Conservation (phyloP, 2,113 vertebrate genomes). For the Todiramphus saurophagus region DNA sequence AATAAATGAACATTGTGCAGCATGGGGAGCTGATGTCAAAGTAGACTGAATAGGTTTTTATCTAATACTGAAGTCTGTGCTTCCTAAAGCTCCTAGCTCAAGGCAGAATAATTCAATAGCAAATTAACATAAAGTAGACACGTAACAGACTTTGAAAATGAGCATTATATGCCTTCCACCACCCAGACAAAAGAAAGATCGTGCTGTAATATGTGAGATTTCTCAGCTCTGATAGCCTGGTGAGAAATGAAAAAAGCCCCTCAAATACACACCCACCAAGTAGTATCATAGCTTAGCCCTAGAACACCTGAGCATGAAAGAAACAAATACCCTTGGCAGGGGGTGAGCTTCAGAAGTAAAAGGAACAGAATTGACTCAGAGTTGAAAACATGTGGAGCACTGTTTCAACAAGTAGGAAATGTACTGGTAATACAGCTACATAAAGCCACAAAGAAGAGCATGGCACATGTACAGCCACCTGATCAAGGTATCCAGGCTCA, state of each 20-base stretch:
- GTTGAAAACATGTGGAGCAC: not conserved
- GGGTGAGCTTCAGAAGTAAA: not conserved
- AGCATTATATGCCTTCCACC: not conserved
- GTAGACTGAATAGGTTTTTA: constrained; percentile 32
- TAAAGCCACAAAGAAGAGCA: not conserved
- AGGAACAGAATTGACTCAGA: not conserved
- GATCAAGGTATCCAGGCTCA: not conserved
- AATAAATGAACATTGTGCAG: constrained; percentile 35
- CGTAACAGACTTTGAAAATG: constrained; percentile 26
- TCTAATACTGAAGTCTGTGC: not conserved
- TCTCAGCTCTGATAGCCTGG: not conserved
- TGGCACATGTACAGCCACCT: not conserved
- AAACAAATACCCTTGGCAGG: not conserved
- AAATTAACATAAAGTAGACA: constrained; percentile 54
- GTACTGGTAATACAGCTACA: not conserved
- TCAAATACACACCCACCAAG: not conserved
- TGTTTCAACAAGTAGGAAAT: not conserved
- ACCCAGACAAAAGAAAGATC: not conserved
- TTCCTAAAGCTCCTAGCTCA: constrained; percentile 17
- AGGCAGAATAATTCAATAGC: constrained; percentile 23
- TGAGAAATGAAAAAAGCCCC: not conserved
- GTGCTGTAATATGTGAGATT: not conserved
- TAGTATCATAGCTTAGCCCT: not conserved
- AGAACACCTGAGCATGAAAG: not conserved
- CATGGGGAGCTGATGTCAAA: constrained; percentile 33